Evolutionary conservation across 2,113 vertebrate genomes (phyloP).

Genomic region (Oncorhynchus gorbuscha): DNA sequence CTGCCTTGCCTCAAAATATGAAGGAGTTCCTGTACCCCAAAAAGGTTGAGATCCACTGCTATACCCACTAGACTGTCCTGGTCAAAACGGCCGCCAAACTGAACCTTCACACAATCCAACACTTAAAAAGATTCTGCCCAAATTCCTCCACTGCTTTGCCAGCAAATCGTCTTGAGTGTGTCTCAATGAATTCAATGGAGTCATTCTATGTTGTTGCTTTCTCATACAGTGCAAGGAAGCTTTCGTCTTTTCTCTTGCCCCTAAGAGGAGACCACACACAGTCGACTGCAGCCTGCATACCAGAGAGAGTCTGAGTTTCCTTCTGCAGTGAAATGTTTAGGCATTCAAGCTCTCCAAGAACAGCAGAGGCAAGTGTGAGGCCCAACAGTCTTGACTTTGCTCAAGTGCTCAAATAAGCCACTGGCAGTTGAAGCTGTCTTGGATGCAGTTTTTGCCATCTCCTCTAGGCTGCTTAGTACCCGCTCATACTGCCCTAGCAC

Average conservation of each 20-base stretch:
- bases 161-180: no score
- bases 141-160: no score
- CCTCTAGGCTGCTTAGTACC: slow-evolving; percentile 5
- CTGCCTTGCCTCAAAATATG: no score
- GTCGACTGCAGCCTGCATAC: slow-evolving; percentile 12
- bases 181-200: slow-evolving; percentile 21
- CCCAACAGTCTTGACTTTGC: background rate
- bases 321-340: slow-evolving; percentile 35
- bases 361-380: background rate
- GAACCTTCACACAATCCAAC: no score
- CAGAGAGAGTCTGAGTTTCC: slow-evolving; percentile 24
- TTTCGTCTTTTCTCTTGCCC: slow-evolving; percentile 18
- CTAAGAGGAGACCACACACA: slow-evolving; percentile 7
- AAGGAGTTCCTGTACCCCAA: no score
- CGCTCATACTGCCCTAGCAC: slow-evolving; percentile 14
- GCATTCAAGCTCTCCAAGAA: slow-evolving; percentile 21
- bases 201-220: slow-evolving; percentile 25
- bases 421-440: slow-evolving; percentile 22
- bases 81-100: no score
- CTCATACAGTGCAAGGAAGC: slow-evolving; percentile 26
- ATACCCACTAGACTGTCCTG: background rate
- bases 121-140: no score
- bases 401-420: slow-evolving; percentile 20
- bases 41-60: no score
- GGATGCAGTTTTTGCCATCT: slow-evolving; percentile 28